phyloP scores from a whole-genome alignment of 2,797 vertebrate genomes.

The Margarornis squamiger region DNA sequence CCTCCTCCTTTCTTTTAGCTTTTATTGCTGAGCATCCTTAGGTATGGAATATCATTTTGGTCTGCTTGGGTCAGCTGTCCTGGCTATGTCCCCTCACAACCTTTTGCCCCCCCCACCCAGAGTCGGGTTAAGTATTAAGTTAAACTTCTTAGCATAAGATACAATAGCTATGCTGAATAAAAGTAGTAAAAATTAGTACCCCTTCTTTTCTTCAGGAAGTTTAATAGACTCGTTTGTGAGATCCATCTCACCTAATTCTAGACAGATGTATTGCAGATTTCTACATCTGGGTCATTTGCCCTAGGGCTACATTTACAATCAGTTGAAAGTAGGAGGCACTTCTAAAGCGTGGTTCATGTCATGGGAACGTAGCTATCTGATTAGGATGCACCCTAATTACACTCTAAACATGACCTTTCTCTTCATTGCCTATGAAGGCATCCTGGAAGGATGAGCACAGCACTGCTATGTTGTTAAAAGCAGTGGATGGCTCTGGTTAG shows the following conservation, averaged over 20 bases:
- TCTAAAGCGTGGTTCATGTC: background rate
- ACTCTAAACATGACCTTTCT: background rate
- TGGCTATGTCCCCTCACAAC: background rate
- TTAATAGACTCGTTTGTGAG: background rate
- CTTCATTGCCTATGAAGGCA: background rate
- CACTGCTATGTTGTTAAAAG: background rate
- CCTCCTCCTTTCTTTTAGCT: background rate
- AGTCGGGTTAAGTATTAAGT: background rate
- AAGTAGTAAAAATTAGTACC: background rate
- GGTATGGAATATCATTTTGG: background rate
- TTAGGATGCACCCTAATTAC: background rate
- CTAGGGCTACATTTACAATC: background rate
- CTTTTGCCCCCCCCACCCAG: background rate
- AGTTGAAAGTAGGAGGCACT: background rate
- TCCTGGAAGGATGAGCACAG: background rate
- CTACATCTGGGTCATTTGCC: background rate
- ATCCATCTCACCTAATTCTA: background rate
- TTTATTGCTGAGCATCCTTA: background rate
- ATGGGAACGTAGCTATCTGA: background rate
- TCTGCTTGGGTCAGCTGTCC: background rate
- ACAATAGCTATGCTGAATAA: background rate
- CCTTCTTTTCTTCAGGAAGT: background rate
- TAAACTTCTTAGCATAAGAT: background rate
- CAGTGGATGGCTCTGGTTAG: background rate
- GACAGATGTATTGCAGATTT: background rate